These are phyloP conservation scores for Asobara japonica DNA, from an alignment of 1,140 invertebrate species.

Conservation along the genomic window DNA sequence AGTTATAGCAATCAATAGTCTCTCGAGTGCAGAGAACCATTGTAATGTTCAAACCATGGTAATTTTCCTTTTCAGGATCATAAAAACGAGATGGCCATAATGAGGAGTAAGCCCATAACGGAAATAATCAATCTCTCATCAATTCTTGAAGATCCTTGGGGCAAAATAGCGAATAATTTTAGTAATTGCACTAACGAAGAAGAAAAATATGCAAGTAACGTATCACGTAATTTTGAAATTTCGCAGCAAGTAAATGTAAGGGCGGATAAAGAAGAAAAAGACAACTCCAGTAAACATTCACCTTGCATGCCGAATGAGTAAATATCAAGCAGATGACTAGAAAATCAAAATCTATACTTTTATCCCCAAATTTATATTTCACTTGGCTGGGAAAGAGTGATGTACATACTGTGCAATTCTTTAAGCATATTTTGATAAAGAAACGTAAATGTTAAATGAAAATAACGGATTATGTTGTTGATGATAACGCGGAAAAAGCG, in stretches of 20 bases:
- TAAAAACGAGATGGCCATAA: background rate
- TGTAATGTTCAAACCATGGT: background rate
- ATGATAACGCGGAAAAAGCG: no score
- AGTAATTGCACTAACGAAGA: background rate
- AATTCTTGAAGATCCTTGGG: constrained; percentile 53
- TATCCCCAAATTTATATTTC: background rate
- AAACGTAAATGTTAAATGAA: background rate
- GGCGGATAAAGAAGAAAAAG: background rate
- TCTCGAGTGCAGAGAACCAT: background rate
- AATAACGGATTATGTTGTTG: background rate
- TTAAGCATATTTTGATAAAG: constrained; percentile 23
- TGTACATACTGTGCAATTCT: constrained; percentile 23
- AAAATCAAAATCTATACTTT: background rate
- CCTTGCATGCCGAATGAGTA: background rate
- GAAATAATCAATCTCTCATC: constrained; percentile 44
- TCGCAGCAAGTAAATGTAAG: no score
- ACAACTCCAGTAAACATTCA: background rate
- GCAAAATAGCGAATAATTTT: constrained; percentile 32
- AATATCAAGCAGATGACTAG: background rate
- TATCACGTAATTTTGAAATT: background rate
- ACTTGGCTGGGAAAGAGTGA: background rate
- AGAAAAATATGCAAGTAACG: background rate
- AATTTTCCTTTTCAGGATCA: background rate
- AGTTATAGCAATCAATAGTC: background rate
- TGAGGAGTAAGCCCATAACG: constrained; percentile 34